Percentiles rank a stretch among this genome's conserved stretches.
Evolutionary conservation across 2,113 vertebrate genomes (phyloP).

Genomic region (Pardalotus punctatus): DNA sequence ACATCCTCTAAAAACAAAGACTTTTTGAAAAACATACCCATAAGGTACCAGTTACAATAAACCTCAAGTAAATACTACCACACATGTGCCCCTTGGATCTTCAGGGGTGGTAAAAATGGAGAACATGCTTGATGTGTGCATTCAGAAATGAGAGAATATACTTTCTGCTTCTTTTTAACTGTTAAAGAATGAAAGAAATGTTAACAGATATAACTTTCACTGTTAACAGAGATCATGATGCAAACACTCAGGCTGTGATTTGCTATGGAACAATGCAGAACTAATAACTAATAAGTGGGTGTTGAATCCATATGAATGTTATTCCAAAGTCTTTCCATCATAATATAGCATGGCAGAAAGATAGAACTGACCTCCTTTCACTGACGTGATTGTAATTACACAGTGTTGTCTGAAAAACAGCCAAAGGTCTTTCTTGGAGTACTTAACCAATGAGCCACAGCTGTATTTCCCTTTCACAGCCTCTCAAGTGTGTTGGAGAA

Average conservation of each 20-base stretch:
- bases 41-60: not conserved
- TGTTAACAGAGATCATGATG: not conserved
- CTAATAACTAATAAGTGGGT: not conserved
- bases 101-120: not conserved
- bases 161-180: not conserved
- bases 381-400: not conserved
- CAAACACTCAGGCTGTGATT: not conserved
- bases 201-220: not conserved
- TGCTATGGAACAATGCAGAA: not conserved
- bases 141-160: not conserved
- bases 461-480: not conserved
- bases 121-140: fast-evolving
- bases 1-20: not conserved
- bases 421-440: not conserved
- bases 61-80: not conserved
- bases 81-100: not conserved
- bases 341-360: not conserved
- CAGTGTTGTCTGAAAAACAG: not conserved
- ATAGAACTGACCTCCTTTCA: not conserved
- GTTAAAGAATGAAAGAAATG: not conserved
- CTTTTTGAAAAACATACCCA: not conserved
- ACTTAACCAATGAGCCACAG: not conserved
- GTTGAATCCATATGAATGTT: not conserved
- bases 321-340: not conserved
- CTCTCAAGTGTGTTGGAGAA: not conserved